Evolutionary conservation across 1,140 invertebrate genomes (phyloP).

Genomic region (Formica selysi): DNA sequence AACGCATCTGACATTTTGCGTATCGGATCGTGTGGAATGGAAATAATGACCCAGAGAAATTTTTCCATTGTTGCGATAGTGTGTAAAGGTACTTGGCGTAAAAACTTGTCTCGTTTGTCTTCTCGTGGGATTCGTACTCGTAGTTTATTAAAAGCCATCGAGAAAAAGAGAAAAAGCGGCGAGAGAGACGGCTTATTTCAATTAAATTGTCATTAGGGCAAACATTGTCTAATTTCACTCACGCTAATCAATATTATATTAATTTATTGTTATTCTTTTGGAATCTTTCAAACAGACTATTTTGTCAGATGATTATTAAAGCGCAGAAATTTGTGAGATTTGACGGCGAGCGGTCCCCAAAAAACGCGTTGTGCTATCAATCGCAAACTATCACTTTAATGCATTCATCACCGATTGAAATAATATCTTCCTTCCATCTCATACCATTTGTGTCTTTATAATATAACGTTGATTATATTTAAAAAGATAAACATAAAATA

Average conservation of each 20-base stretch:
- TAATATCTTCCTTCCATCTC: neutral
- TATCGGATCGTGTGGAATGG: neutral
- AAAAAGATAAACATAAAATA: neutral
- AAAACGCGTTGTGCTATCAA: neutral
- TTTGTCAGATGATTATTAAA: neutral
- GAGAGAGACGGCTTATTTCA: conserved; percentile 45
- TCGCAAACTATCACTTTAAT: neutral
- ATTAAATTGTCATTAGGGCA: conserved; percentile 38
- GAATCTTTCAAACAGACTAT: neutral
- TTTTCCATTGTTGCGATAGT: neutral
- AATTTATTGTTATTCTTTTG: neutral
- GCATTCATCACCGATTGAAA: neutral
- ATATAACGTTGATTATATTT: neutral
- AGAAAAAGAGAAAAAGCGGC: neutral
- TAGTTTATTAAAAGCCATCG: conserved; percentile 39
- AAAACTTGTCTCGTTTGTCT: conserved; percentile 48
- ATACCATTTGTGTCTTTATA: no score
- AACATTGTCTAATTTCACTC: conserved; percentile 22
- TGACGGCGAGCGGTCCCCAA: neutral
- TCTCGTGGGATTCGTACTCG: conserved; percentile 23
- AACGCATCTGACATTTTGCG: conserved; percentile 17
- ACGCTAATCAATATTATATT: no score
- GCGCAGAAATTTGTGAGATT: conserved; percentile 7
- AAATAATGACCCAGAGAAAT: conserved; percentile 28
- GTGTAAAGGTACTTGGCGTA: neutral